Conservation (phyloP, 1,140 invertebrate genomes). For the Idris sp. region DNA sequence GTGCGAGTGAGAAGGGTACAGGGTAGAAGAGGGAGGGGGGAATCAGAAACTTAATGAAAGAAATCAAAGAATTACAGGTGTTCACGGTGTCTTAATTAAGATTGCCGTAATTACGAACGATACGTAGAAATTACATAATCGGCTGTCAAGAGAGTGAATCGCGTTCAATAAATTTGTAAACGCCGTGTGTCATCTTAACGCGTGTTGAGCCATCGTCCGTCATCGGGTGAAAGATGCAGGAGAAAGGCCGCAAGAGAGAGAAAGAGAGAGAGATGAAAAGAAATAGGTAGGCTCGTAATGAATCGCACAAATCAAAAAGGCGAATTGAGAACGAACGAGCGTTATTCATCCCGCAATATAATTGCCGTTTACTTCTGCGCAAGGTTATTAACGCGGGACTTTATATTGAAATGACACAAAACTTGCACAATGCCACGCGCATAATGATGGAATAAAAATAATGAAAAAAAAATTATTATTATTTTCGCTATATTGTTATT, state of each 20-base stretch:
- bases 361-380: constrained; percentile 52
- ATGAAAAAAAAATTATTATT: no score
- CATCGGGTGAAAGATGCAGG: constrained; percentile 16
- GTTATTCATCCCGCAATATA: constrained; percentile 51
- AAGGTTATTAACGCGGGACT: constrained; percentile 39
- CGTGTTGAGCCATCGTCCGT: constrained; percentile 37
- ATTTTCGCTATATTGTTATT: no score
- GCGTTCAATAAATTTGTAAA: constrained; percentile 58
- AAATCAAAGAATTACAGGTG: constrained; percentile 63
- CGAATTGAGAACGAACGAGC: constrained; percentile 43
- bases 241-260: neutral
- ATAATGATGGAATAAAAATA: neutral
- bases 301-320: constrained; percentile 47
- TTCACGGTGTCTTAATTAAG: constrained; percentile 62
- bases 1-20: constrained; percentile 14
- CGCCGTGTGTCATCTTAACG: constrained; percentile 46
- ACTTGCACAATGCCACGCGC: constrained; percentile 45
- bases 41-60: constrained; percentile 55
- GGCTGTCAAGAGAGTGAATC: constrained; percentile 37
- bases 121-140: constrained; percentile 61
- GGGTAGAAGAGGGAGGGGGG: neutral
- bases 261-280: constrained; percentile 6
- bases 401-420: constrained; percentile 21
- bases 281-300: constrained; percentile 30
- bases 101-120: constrained; percentile 62